phyloP scores from a whole-genome alignment of 1,140 invertebrate species.

The Leptinotarsa texana region DNA sequence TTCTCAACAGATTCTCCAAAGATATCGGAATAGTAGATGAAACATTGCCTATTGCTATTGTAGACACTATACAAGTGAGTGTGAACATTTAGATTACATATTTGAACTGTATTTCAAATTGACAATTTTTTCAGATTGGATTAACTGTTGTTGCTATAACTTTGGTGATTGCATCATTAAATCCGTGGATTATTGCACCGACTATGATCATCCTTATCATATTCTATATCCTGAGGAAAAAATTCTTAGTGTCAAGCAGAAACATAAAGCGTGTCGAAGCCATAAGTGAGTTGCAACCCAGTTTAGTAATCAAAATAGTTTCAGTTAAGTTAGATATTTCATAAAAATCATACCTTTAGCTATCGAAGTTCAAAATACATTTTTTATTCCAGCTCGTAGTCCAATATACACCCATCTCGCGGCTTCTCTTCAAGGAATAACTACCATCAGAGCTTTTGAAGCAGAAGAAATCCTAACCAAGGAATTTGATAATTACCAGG shows the following conservation, averaged over 20 bases:
- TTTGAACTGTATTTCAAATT: neutral
- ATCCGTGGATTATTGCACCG: conserved; percentile 76
- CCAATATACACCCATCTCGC: conserved; percentile 84
- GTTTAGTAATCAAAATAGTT: neutral
- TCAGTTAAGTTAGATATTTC: neutral
- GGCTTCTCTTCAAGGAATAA: conserved; percentile 75
- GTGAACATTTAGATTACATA: neutral
- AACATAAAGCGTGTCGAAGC: conserved; percentile 84
- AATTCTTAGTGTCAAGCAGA: conserved; percentile 81
- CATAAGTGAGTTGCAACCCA: conserved; percentile 64
- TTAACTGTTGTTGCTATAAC: conserved; percentile 36
- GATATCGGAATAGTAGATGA: conserved; percentile 78
- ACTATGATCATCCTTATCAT: conserved; percentile 64
- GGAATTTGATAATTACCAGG: conserved; percentile 67
- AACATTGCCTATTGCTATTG: conserved; percentile 70
- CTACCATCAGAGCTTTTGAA: conserved; percentile 77
- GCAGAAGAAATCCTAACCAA: conserved; percentile 69
- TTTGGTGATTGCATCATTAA: conserved; percentile 56
- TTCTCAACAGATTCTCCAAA: conserved; percentile 74
- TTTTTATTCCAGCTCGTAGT: conserved; percentile 64
- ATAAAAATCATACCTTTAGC: neutral
- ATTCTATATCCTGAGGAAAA: conserved; percentile 69
- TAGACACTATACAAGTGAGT: conserved; percentile 77
- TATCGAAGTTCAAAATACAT: neutral
- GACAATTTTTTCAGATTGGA: conserved; percentile 33